Percentiles rank a stretch among this genome's conserved stretches.
Evolutionary conservation across 1,140 invertebrate genomes (phyloP).

Genomic region (Drosophila parvula): DNA sequence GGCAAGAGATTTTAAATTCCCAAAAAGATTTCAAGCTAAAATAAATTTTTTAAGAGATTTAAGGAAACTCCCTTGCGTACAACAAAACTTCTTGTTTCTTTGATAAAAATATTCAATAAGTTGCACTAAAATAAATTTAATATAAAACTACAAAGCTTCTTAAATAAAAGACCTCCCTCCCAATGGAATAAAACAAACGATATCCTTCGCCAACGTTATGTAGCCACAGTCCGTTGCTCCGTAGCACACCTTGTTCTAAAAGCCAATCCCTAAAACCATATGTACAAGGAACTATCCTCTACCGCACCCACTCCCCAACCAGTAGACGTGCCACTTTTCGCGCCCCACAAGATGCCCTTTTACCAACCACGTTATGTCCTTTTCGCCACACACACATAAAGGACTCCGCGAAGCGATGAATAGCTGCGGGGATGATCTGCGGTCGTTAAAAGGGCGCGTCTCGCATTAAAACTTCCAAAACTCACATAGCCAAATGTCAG

Average conservation of each 20-base stretch:
- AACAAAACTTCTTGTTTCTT: background rate
- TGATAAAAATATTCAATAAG: background rate
- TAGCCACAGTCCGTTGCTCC: constrained; percentile 45
- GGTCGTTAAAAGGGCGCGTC: constrained; percentile 78
- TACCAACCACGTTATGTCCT: constrained; percentile 49
- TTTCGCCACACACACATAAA: constrained; percentile 32
- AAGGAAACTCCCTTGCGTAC: background rate
- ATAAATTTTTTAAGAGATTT: no score
- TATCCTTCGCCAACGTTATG: constrained; percentile 46
- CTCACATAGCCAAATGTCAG: constrained; percentile 67
- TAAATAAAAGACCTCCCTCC: background rate
- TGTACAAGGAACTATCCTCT: constrained; percentile 24
- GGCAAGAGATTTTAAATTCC: background rate
- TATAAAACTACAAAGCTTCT: background rate
- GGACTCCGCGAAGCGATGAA: constrained; percentile 6
- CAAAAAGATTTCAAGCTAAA: background rate
- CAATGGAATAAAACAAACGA: constrained; percentile 3
- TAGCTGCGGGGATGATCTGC: constrained; percentile 64
- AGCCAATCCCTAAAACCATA: constrained; percentile 77
- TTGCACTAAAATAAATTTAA: constrained; percentile 2
- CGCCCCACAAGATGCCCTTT: constrained; percentile 74
- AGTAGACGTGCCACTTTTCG: constrained; percentile 62
- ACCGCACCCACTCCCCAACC: constrained; percentile 44
- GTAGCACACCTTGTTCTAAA: constrained; percentile 74
- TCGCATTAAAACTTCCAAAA: constrained; percentile 52